Conservation (phyloP, 2,888 invertebrate genomes). For the Lepetodrilus schrolli region DNA sequence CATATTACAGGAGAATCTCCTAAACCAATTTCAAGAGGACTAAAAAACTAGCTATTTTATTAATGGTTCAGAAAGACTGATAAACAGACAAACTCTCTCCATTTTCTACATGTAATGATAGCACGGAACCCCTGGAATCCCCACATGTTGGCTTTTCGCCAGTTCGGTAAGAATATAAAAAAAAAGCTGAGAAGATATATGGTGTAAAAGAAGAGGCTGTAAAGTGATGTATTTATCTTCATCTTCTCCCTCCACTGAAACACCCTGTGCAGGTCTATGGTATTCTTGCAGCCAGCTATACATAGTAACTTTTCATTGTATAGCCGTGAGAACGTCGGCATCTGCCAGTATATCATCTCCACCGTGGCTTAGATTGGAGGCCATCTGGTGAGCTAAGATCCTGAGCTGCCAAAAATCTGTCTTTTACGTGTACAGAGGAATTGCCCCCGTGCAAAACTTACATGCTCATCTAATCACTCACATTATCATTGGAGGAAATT, state of each 20-base stretch:
- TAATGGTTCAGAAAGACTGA: constrained; percentile 4
- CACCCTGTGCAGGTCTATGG: background rate
- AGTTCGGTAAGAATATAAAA: too few species aligned
- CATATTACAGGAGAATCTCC: too few species aligned
- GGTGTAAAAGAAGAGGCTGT: background rate
- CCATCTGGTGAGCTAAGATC: background rate
- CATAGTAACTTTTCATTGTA: constrained; percentile 33
- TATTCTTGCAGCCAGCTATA: constrained; percentile 20
- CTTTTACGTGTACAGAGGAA: constrained; percentile 1
- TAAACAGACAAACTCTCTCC: background rate
- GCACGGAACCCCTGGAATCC: background rate
- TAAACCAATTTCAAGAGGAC: constrained; percentile 8
- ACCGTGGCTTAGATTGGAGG: background rate
- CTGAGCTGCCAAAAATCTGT: constrained; percentile 13
- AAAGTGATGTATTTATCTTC: constrained; percentile 9
- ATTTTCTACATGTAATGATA: constrained; percentile 8
- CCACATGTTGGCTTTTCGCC: background rate
- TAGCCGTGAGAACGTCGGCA: constrained; percentile 36
- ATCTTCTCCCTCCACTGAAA: background rate
- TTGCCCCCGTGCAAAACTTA: background rate
- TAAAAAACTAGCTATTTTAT: background rate
- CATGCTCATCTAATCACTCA: constrained; percentile 15
- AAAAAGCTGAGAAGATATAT: constrained; percentile 7
- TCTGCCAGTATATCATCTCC: constrained; percentile 6
- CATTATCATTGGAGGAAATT: background rate